Percentiles rank a stretch among this genome's conserved stretches.
These are phyloP conservation scores for Scrobipalpa costella DNA, from an alignment of 2,888 invertebrate species.

Conservation along the genomic window DNA sequence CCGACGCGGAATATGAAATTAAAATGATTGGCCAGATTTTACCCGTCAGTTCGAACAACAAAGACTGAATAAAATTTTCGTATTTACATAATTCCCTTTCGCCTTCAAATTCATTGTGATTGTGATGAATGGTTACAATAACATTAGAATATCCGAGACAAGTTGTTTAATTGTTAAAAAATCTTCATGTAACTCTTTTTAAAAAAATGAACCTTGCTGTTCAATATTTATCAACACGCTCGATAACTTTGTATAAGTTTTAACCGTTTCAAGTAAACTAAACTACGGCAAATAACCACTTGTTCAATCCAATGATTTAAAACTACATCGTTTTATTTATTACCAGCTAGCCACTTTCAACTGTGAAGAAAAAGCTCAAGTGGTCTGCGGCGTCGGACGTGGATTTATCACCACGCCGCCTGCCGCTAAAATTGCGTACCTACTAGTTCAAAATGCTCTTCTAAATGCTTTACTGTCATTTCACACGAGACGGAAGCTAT, in stretches of 20 bases:
- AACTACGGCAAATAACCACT: not conserved
- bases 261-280: not conserved
- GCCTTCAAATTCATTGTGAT: constrained; percentile 27
- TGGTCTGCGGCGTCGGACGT: not conserved
- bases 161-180: not conserved
- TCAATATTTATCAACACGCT: too few species aligned
- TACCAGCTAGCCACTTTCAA: constrained; percentile 30
- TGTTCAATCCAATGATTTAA: constrained; percentile 21
- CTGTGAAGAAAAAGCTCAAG: constrained; percentile 9
- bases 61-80: constrained; percentile 14
- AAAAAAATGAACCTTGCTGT: too few species aligned
- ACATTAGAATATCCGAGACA: not conserved
- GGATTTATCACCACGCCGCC: constrained; percentile 28
- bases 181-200: too few species aligned
- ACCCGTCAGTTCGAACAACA: constrained; percentile 10
- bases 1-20: not conserved
- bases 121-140: constrained; percentile 11
- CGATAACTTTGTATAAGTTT: too few species aligned
- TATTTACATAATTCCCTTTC: constrained; percentile 23
- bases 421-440: constrained; percentile 34
- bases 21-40: constrained; percentile 5
- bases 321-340: constrained; percentile 33
- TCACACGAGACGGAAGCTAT: constrained; percentile 21
- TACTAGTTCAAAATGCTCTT: constrained; percentile 25
- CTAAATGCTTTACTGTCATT: constrained; percentile 32